Percentiles rank a stretch among this genome's conserved stretches.
These are phyloP conservation scores for Euproctis similis DNA, from an alignment of 2,888 invertebrate species.

Conservation along the genomic window DNA sequence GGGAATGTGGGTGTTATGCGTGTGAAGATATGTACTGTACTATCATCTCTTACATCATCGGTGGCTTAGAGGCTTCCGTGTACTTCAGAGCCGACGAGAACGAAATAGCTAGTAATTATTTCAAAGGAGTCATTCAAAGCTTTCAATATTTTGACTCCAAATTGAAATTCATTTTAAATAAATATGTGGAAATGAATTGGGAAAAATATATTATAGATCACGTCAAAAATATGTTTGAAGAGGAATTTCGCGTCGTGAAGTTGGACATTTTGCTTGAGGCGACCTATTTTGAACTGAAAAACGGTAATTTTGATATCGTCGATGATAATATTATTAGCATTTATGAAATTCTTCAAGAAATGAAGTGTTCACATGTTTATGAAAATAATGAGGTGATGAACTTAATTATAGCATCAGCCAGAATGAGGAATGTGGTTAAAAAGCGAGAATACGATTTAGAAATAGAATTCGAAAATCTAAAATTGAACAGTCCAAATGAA, in stretches of 20 bases:
- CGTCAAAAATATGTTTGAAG: constrained; percentile 15
- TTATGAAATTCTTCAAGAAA: constrained; percentile 40
- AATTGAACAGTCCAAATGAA: constrained; percentile 29
- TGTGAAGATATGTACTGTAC: constrained; percentile 33
- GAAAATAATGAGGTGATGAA: constrained; percentile 45
- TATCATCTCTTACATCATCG: constrained; percentile 31
- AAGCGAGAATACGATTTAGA: constrained; percentile 26
- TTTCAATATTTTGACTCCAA: constrained; percentile 30
- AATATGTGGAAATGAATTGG: constrained; percentile 14
- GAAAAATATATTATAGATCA: constrained; percentile 33
- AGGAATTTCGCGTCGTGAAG: constrained; percentile 28
- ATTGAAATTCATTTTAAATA: constrained; percentile 20
- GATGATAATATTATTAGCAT: constrained; percentile 45
- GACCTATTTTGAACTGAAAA: constrained; percentile 43
- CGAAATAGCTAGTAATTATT: constrained; percentile 49
- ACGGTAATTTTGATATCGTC: constrained; percentile 24
- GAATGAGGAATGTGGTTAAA: constrained; percentile 24
- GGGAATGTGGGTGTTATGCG: constrained; percentile 37
- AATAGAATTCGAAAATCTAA: constrained; percentile 35
- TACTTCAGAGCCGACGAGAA: constrained; percentile 45
- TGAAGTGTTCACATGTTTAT: constrained; percentile 21
- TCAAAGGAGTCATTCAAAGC: constrained; percentile 34
- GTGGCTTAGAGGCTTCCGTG: constrained; percentile 40
- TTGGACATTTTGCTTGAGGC: constrained; percentile 44
- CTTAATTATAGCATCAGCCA: constrained; percentile 39